These are phyloP conservation scores for Agrochola lychnidis DNA, from an alignment of 2,888 invertebrate species.

Conservation along the genomic window DNA sequence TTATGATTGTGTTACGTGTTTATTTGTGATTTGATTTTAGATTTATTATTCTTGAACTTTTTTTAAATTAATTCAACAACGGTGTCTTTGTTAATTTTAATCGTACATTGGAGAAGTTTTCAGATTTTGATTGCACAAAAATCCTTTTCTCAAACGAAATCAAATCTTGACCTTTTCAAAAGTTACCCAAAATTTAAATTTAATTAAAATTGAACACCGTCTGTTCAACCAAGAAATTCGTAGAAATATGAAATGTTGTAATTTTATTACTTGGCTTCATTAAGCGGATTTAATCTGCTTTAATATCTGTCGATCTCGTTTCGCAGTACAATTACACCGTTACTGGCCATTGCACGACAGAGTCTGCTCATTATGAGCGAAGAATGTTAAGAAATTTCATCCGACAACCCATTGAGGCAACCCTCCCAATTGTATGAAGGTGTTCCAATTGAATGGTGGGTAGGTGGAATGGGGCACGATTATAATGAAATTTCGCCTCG, in stretches of 20 bases:
- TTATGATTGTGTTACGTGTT: conserved; percentile 25
- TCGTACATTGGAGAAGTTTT: background rate
- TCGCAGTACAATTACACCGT: conserved; percentile 88
- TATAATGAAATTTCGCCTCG: conserved; percentile 90
- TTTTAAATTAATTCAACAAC: background rate
- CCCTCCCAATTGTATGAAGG: conserved; percentile 90
- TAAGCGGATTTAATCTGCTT: conserved; percentile 86
- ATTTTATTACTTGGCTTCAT: conserved; percentile 82
- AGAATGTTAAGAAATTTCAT: conserved; percentile 90
- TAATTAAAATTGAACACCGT: conserved; percentile 45
- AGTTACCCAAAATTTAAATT: conserved; percentile 54
- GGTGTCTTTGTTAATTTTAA: background rate
- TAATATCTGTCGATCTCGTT: conserved; percentile 88
- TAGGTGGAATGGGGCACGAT: conserved; percentile 86
- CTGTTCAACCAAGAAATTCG: conserved; percentile 71
- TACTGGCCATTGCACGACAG: conserved; percentile 88
- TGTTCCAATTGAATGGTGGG: conserved; percentile 89
- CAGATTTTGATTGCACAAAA: conserved; percentile 33
- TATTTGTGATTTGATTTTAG: conserved; percentile 23
- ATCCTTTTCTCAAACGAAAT: conserved; percentile 21
- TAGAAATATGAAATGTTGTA: conserved; percentile 75
- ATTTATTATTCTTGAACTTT: conserved; percentile 14
- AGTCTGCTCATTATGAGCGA: conserved; percentile 87
- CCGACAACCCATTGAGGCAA: conserved; percentile 89
- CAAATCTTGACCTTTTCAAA: conserved; percentile 44